Base-by-base conservation (phyloP, 2,797 vertebrate species). In the Enteromius afrohamiltoni region DNA sequence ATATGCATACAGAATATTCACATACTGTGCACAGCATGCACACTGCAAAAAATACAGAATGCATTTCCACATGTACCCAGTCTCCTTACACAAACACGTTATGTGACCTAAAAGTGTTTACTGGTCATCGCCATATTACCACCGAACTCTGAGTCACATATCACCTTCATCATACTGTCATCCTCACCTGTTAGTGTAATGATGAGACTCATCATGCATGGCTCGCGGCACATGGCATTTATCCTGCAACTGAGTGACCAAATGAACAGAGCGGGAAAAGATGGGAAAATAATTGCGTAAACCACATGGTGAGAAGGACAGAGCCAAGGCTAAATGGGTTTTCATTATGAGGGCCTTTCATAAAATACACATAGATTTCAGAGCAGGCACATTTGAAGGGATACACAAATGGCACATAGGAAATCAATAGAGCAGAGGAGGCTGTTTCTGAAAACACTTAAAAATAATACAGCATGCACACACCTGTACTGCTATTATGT, bases 301-400 rank as follows among this genome's bases (percentile, higher is more conserved):
- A 60, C 68, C 67, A 64, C 71, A 62, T 83, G 77, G 40, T 88
- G 74, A 85, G 68, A 88, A 78, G 69, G 62, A 77, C 60, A 82
- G 2, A 40, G 67, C 47, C 70, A 58, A 82, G 68, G 77, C 68
- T 86, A 83, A 86, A 88, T 81, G 8, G 60, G 13, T 64, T 85
- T 85, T 78, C 79, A 83, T 83, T 85, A 78, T 70, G 37, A 62
- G 71, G 34, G 75, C n/a, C 74, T 55, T 85, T 86, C 83, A 84
- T 83, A 80, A 79, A 81, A 64, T 83, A 68, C 60, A 75, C 82
- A 69, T 75, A 62, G 51, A 64, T 55, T 67, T 67, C 31, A 55
- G 34, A 76, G 62, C 71, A 74, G 34, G 29, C 23, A 26, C 70
- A 53, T 75, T 67, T 82, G 16, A 75, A 37, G 45, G 10, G 1